Evolutionary conservation across 2,113 vertebrate species (phyloP).

Genomic region (Nipponia nippon): DNA sequence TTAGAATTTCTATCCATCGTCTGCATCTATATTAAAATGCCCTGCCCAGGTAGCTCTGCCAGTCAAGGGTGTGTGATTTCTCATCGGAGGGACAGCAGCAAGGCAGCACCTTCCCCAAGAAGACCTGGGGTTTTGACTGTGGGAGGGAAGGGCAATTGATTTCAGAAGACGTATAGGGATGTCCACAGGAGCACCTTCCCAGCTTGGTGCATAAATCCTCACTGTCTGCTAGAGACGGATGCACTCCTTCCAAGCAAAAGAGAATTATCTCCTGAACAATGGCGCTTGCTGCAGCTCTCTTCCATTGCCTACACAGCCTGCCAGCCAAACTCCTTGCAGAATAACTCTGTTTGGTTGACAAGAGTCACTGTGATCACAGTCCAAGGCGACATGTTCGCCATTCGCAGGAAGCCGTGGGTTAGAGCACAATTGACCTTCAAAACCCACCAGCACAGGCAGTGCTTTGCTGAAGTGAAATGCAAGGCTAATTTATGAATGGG

Average conservation of each 20-base stretch:
- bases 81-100: neutral
- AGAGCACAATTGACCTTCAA: slow-evolving; percentile 53
- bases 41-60: neutral
- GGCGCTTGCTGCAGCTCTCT: neutral
- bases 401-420: slow-evolving; percentile 17
- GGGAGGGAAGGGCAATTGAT: neutral
- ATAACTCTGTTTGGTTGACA: slow-evolving; percentile 5
- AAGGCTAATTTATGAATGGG: slow-evolving; percentile 62
- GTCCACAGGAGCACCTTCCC: neutral
- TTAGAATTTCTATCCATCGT: neutral
- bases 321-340: neutral
- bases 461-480: neutral
- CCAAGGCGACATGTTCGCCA: neutral
- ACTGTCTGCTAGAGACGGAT: neutral
- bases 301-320: neutral
- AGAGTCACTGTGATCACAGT: neutral
- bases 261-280: neutral
- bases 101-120: neutral
- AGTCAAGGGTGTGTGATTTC: neutral
- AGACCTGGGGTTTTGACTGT: neutral
- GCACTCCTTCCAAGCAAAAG: neutral
- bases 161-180: neutral
- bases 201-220: neutral
- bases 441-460: slow-evolving; percentile 17
- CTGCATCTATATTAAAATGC: neutral